A percentile compares a stretch with the other conserved stretches of the same genome.
These are phyloP conservation scores for Leptinotarsa defecta DNA, from an alignment of 1,140 invertebrate genomes.

Conservation along the genomic window DNA sequence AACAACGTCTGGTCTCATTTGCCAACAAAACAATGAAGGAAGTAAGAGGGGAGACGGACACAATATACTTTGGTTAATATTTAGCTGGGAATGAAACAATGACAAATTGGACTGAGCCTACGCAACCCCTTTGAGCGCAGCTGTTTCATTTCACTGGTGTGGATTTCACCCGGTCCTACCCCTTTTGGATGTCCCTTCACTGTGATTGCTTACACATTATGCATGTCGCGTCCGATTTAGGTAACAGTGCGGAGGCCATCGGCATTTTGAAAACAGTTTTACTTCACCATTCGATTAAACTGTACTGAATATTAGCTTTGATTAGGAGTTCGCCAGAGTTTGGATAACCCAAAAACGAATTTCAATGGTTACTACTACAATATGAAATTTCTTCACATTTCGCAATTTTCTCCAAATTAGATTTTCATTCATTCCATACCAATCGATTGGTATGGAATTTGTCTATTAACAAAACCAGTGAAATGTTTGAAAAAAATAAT, in stretches of 20 bases:
- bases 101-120: conserved; percentile 42
- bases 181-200: conserved; percentile 33
- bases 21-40: conserved; percentile 7
- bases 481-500: too few relatives aligned
- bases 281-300: neutral
- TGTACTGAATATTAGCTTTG: too few relatives aligned
- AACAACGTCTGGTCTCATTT: neutral
- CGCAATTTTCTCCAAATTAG: too few relatives aligned
- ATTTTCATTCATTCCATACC: too few relatives aligned
- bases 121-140: conserved; percentile 47
- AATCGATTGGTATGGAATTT: too few relatives aligned
- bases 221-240: conserved; percentile 51
- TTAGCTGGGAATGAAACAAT: conserved; percentile 47
- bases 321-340: too few relatives aligned
- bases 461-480: too few relatives aligned
- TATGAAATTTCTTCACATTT: too few relatives aligned
- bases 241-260: conserved; percentile 43
- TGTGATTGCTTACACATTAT: conserved; percentile 57
- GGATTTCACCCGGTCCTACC: conserved; percentile 31
- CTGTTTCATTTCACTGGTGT: conserved; percentile 45
- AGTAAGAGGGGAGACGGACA: neutral
- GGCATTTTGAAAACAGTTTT: conserved; percentile 42
- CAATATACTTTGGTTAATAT: conserved; percentile 35
- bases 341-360: too few relatives aligned
- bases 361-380: too few relatives aligned